These are phyloP conservation scores for Caenorhabditis uteleia DNA, from an alignment of 2,888 invertebrate genomes.

Conservation along the genomic window DNA sequence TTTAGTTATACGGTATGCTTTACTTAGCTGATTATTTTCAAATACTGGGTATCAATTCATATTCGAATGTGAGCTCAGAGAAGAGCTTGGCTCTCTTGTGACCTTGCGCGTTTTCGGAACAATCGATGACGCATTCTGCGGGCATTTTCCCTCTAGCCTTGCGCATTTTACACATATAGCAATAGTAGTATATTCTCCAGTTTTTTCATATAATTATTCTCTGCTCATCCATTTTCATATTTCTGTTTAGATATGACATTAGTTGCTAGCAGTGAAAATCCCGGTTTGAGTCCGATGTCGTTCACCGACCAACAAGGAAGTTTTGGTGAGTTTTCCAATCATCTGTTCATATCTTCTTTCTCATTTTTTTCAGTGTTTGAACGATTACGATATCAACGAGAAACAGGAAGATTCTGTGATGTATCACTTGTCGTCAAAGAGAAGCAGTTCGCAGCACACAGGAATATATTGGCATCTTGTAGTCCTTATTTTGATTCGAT, in stretches of 20 bases:
- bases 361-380: constrained; percentile 69
- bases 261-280: constrained; percentile 58
- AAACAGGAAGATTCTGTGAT: constrained; percentile 75
- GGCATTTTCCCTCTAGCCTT: no score
- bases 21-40: no score
- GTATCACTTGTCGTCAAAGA: constrained; percentile 76
- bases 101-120: no score
- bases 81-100: no score
- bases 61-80: no score
- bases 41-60: no score
- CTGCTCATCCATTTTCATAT: no score
- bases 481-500: constrained; percentile 78
- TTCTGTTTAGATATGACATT: constrained; percentile 51
- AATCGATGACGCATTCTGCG: no score
- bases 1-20: no score
- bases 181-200: not conserved
- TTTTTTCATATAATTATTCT: constrained; percentile 1
- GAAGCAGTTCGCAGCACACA: constrained; percentile 75
- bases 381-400: constrained; percentile 73
- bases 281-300: constrained; percentile 70
- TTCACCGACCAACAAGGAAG: constrained; percentile 69
- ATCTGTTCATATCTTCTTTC: not conserved
- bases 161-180: not conserved
- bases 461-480: constrained; percentile 76
- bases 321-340: not conserved